phyloP scores from a whole-genome alignment of 2,797 vertebrate genomes.

The Cetoscarus ocellatus region DNA sequence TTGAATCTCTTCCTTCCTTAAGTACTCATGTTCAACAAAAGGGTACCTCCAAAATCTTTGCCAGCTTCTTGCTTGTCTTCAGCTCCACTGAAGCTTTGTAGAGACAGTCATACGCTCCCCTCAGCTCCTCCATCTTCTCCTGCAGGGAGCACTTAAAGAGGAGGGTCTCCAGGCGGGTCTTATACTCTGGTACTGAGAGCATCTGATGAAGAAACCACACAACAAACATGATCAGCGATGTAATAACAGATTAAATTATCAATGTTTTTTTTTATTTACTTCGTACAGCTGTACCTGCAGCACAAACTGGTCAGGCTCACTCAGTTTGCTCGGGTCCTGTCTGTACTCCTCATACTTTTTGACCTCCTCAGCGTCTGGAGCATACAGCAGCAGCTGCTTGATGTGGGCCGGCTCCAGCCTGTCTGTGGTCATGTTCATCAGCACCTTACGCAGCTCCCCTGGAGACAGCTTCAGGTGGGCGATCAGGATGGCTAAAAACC shows the following conservation, averaged over 20 bases:
- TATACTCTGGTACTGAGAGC: constrained; percentile 94
- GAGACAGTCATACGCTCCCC: constrained; percentile 91
- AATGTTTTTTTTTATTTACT: no score
- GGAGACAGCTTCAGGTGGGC: constrained; percentile 97
- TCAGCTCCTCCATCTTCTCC: constrained; percentile 97
- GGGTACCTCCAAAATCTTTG: constrained; percentile 97
- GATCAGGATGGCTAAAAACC: constrained; percentile 91
- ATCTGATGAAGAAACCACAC: constrained; percentile 81
- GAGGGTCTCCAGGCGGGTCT: constrained; percentile 93
- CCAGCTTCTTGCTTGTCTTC: constrained; percentile 95
- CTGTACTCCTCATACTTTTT: constrained; percentile 91
- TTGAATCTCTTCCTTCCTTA: not conserved
- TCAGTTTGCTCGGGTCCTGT: constrained; percentile 91
- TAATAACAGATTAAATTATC: no score
- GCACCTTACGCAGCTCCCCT: constrained; percentile 89
- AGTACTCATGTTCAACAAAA: not conserved
- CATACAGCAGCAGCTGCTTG: constrained; percentile 94
- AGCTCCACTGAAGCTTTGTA: constrained; percentile 94
- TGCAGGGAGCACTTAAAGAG: constrained; percentile 94
- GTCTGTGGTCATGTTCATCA: constrained; percentile 92
- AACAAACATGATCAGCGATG: not conserved
- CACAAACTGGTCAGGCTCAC: constrained; percentile 96
- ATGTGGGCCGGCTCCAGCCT: constrained; percentile 94
- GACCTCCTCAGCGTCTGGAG: constrained; percentile 93
- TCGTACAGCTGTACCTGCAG: constrained; percentile 87